These are phyloP conservation scores for Choristoneura rosaceana DNA, from an alignment of 2,888 invertebrate genomes.

Conservation along the genomic window DNA sequence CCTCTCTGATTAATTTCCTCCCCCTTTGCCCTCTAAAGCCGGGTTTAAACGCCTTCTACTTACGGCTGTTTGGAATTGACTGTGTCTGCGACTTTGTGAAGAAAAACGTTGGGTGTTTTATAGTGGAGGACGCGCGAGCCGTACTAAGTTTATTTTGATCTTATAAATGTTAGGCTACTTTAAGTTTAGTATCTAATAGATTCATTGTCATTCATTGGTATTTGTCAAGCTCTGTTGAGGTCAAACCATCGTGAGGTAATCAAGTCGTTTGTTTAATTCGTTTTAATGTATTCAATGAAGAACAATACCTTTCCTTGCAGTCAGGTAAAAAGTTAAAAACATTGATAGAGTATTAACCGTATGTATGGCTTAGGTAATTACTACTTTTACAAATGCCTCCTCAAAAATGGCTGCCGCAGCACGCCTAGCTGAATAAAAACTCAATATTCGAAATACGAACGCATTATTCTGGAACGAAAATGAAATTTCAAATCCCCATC, in stretches of 20 bases:
- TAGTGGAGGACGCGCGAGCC: background rate
- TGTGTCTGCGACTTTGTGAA: slow-evolving; percentile 21
- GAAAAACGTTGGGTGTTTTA: slow-evolving; percentile 26
- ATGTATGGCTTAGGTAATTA: background rate
- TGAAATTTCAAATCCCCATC: slow-evolving; percentile 75
- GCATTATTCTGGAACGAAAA: slow-evolving; percentile 74
- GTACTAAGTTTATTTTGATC: background rate
- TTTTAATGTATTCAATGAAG: too few species aligned
- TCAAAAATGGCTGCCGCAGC: slow-evolving; percentile 23
- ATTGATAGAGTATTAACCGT: background rate
- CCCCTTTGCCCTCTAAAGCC: slow-evolving; percentile 57
- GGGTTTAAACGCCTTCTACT: slow-evolving; percentile 47
- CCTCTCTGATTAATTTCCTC: slow-evolving; percentile 82
- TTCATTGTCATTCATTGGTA: background rate
- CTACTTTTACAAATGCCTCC: background rate
- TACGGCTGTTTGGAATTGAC: slow-evolving; percentile 39
- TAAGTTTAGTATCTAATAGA: background rate
- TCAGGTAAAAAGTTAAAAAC: too few species aligned
- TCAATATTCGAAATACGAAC: slow-evolving; percentile 75
- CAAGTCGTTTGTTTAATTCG: too few species aligned
- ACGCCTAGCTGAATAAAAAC: slow-evolving; percentile 56
- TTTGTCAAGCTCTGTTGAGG: too few species aligned
- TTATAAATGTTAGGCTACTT: background rate
- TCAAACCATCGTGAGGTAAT: too few species aligned
- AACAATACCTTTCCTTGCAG: too few species aligned